Evolutionary conservation across 2,888 invertebrate genomes (phyloP).

Genomic region (Pecten maximus): DNA sequence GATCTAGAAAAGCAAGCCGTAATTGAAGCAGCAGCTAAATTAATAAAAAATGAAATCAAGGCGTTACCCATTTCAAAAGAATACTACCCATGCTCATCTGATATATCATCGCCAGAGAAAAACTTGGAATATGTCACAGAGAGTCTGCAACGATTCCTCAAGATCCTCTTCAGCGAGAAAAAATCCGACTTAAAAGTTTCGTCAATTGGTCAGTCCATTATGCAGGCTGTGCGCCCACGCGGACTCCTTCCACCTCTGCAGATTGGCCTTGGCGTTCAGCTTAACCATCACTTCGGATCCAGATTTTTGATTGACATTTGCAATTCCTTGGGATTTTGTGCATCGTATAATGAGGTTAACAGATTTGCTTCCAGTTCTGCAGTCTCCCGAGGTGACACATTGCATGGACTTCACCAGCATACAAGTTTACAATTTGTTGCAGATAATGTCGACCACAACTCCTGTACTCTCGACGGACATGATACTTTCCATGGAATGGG

Average conservation of each 20-base stretch:
- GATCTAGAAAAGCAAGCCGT: conserved; percentile 51
- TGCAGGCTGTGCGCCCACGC: conserved; percentile 57
- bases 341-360: conserved; percentile 61
- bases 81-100: conserved; percentile 54
- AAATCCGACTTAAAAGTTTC: conserved; percentile 52
- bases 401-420: conserved; percentile 48
- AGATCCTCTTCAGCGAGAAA: conserved; percentile 50
- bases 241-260: conserved; percentile 59
- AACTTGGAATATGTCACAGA: conserved; percentile 55
- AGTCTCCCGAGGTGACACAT: conserved; percentile 38
- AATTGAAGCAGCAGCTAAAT: conserved; percentile 67
- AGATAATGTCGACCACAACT: conserved; percentile 71
- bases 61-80: conserved; percentile 46
- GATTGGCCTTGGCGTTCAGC: conserved; percentile 59
- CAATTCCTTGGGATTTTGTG: conserved; percentile 59
- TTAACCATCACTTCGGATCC: conserved; percentile 60
- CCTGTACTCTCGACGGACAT: conserved; percentile 63
- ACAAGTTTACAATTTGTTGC: conserved; percentile 61
- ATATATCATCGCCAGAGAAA: conserved; percentile 47
- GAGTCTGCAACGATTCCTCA: conserved; percentile 47
- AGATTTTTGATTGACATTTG: conserved; percentile 63
- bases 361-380: conserved; percentile 62
- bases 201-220: conserved; percentile 61
- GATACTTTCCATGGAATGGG: conserved; percentile 69
- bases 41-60: conserved; percentile 66